A percentile compares a stretch with the other conserved stretches of the same genome.
These are phyloP conservation scores for Silvanus unidentatus DNA, from an alignment of 2,888 invertebrate species.

Conservation along the genomic window DNA sequence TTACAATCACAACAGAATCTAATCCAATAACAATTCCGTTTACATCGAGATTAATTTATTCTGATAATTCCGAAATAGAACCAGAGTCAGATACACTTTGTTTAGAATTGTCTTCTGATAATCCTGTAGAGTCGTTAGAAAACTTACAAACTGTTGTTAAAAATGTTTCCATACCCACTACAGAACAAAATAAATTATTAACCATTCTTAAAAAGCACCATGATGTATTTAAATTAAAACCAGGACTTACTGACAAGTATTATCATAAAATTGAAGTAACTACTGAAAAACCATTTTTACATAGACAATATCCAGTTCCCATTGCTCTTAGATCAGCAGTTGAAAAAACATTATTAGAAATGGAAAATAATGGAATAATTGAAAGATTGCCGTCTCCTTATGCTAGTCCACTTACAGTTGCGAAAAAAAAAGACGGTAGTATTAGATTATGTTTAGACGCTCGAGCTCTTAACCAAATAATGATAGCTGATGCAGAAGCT, in stretches of 20 bases:
- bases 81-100: too few species aligned
- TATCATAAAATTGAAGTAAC: neutral
- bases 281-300: neutral
- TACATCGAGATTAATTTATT: too few species aligned
- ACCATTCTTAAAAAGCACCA: neutral
- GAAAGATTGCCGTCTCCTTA: neutral
- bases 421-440: conserved; percentile 5
- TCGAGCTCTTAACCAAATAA: neutral
- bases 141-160: too few species aligned
- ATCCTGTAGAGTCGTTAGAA: too few species aligned
- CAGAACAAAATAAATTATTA: neutral
- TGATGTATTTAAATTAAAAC: neutral
- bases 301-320: neutral
- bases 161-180: neutral
- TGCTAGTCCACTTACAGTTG: conserved; percentile 5
- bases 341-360: neutral
- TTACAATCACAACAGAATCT: too few species aligned
- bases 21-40: too few species aligned
- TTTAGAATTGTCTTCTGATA: too few species aligned
- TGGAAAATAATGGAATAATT: neutral
- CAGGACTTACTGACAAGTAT: neutral
- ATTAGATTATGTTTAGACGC: conserved; percentile 2
- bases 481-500: neutral
- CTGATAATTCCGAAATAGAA: too few species aligned
- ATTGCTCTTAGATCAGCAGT: neutral